Conservation (phyloP, 1,140 invertebrate species). For the Cyclina sinensis region DNA sequence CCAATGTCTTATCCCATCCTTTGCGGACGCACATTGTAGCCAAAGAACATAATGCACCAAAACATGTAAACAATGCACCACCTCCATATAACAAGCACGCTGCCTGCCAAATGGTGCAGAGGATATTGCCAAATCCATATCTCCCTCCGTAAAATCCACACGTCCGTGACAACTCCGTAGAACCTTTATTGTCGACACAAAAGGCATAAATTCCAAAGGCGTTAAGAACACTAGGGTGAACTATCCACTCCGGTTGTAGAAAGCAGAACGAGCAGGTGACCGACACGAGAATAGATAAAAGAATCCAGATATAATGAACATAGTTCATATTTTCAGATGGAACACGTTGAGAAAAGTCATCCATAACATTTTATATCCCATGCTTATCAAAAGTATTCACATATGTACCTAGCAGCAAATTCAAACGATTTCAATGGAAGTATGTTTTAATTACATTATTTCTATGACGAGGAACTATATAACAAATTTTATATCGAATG, state of each 20-base stretch:
- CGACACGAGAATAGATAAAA: conserved; percentile 80
- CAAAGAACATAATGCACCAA: conserved; percentile 73
- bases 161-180: conserved; percentile 30
- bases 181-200: conserved; percentile 15
- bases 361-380: not conserved
- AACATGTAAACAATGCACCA: conserved; percentile 78
- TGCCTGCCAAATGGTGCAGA: conserved; percentile 80
- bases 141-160: conserved; percentile 80
- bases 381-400: not conserved
- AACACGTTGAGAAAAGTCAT: not conserved
- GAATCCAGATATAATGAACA: conserved; percentile 76
- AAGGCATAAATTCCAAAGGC: conserved; percentile 77
- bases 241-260: conserved; percentile 83
- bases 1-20: conserved; percentile 48
- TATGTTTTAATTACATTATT: not conserved
- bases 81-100: conserved; percentile 81
- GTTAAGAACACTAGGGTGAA: conserved; percentile 71
- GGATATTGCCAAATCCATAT: conserved; percentile 76
- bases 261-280: conserved; percentile 78
- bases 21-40: conserved; percentile 61
- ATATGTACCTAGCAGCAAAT: not conserved
- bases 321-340: conserved; percentile 45
- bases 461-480: not conserved
- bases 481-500: not conserved
- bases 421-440: not conserved